Evolutionary conservation across 2,113 vertebrate genomes (phyloP).

Genomic region (Vidua macroura): DNA sequence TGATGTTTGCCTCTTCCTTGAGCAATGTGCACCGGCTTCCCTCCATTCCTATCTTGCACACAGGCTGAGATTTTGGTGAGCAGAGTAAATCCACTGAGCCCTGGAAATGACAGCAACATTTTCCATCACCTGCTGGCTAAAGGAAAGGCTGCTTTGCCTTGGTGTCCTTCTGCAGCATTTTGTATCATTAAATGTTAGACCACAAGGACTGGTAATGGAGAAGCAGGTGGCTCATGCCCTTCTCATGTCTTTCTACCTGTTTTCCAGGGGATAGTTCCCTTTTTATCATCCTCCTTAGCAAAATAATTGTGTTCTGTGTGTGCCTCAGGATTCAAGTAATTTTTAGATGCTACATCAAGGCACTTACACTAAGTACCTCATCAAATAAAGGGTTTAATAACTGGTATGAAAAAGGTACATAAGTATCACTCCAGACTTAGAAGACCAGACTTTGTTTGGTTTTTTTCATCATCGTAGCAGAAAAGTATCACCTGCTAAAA

Average conservation of each 20-base stretch:
- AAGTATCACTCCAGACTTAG: background rate
- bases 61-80: background rate
- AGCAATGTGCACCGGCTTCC: background rate
- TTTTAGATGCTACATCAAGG: background rate
- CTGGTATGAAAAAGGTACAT: background rate
- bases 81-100: background rate
- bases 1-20: background rate
- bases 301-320: background rate
- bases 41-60: accelerated
- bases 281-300: background rate
- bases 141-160: background rate
- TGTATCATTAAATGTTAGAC: background rate
- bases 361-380: background rate
- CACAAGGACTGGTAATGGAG: background rate
- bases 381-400: background rate
- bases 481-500: background rate
- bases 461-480: background rate
- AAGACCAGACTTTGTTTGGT: background rate
- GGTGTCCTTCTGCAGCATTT: background rate
- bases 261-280: background rate
- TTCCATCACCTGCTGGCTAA: background rate
- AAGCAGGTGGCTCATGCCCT: background rate
- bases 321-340: background rate
- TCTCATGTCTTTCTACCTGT: background rate
- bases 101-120: background rate